A percentile compares a stretch with the other conserved stretches of the same genome.
phyloP scores from a whole-genome alignment of 2,797 vertebrate genomes.

The Aeoliscus strigatus region DNA sequence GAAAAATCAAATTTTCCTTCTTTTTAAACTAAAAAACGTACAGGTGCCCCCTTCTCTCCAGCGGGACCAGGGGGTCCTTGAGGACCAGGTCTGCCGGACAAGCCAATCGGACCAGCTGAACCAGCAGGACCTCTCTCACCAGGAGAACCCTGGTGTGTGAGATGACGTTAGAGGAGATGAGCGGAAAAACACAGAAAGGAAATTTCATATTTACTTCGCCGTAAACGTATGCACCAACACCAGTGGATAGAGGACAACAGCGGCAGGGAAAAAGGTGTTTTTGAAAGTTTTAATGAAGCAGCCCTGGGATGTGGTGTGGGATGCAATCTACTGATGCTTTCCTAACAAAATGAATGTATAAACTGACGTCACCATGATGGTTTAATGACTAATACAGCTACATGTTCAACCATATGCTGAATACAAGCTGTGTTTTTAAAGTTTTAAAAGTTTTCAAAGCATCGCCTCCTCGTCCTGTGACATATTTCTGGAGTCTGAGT shows the following conservation, averaged over 20 bases:
- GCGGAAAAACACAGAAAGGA: no score
- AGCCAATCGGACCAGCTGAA: constrained; percentile 88
- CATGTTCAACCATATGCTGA: not conserved
- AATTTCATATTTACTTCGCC: no score
- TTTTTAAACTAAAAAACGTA: constrained; percentile 64
- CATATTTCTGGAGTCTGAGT: no score
- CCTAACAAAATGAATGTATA: constrained; percentile 14
- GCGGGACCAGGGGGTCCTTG: constrained; percentile 95
- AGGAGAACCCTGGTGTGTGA: constrained; percentile 83
- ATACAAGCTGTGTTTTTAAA: no score
- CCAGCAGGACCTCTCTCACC: constrained; percentile 93
- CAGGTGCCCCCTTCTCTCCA: constrained; percentile 95
- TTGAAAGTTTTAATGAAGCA: no score
- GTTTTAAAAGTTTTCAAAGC: no score
- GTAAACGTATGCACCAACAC: not conserved
- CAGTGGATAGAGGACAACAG: not conserved
- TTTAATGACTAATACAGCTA: no score
- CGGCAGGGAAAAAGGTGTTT: constrained; percentile 1
- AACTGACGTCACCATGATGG: constrained; percentile 1
- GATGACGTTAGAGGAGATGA: not conserved
- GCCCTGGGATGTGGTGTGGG: no score
- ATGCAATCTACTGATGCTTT: constrained; percentile 9
- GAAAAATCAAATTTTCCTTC: not conserved
- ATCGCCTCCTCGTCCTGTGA: no score
- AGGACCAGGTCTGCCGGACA: constrained; percentile 90